Percentiles rank a stretch among this genome's conserved stretches.
Evolutionary conservation across 2,113 vertebrate genomes (phyloP).

Genomic region (Craseonycteris thonglongyai): DNA sequence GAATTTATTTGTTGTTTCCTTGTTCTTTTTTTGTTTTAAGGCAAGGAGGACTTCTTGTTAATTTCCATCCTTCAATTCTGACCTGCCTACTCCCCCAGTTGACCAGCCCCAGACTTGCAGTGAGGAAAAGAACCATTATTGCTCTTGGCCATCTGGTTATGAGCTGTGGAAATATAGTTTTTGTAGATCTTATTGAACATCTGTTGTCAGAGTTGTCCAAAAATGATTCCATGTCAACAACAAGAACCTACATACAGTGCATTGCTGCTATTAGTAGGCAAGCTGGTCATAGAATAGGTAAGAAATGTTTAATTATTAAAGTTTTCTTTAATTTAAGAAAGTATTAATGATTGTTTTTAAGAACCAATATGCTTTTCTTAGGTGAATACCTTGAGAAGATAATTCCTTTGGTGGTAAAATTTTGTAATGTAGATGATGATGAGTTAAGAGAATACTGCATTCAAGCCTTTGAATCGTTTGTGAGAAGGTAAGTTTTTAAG

Average conservation of each 20-base stretch:
- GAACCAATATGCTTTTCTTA: conserved; percentile 63
- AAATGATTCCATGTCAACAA: conserved; percentile 99
- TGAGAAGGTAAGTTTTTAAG: conserved; percentile 86
- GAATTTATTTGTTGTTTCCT: conserved; percentile 52
- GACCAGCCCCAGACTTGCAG: conserved; percentile 97
- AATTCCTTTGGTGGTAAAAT: conserved; percentile 98
- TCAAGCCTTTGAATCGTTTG: conserved; percentile 99
- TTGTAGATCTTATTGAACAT: conserved; percentile 98
- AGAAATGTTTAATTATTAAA: conserved; percentile 67
- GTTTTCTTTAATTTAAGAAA: conserved; percentile 3
- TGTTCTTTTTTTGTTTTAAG: conserved; percentile 81
- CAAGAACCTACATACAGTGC: conserved; percentile 98
- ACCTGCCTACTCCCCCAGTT: conserved; percentile 98
- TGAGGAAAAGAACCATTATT: conserved; percentile 99
- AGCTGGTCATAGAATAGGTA: conserved; percentile 98
- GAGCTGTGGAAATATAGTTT: conserved; percentile 98
- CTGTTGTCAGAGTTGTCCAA: conserved; percentile 94
- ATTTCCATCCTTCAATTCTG: conserved; percentile 99
- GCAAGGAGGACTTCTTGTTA: conserved; percentile 98
- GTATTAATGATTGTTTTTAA: conserved; percentile 12
- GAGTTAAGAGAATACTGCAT: conserved; percentile 98
- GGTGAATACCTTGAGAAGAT: conserved; percentile 99
- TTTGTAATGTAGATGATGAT: conserved; percentile 97
- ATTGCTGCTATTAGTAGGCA: conserved; percentile 99
- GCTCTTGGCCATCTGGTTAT: conserved; percentile 98